Evolutionary conservation across 2,797 vertebrate genomes (phyloP), one percentile per base, ranked within the genome.

Genomic region (Neostethus bicornis): DNA sequence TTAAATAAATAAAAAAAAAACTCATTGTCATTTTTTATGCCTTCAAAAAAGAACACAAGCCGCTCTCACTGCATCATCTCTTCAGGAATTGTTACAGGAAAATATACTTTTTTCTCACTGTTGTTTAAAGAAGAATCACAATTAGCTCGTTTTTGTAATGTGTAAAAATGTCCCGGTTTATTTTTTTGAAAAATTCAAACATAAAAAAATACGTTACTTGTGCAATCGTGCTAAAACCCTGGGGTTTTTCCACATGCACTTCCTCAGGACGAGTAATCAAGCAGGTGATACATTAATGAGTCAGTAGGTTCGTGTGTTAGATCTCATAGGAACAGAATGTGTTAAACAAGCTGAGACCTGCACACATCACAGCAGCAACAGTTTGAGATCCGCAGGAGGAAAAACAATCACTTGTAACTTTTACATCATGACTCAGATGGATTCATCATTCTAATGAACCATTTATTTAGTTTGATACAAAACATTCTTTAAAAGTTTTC

Each of bases 311-410:
- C 25, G 31, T 61, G 50, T 13, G 1, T 32, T 51, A 4, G 11
- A 13, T 32, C 75, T 70, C 70, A 2, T 11, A 83, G 82, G 86
- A 68, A 41, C 17, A 70, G 61, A 38, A 59, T 17, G 75, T 85
- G 85, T 77, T 37, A 65, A 67, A 78, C 90, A 91, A 90, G 91
- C 91, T 82, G 84, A 67, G 79, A 89, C 91, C 74, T 91, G 89
- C 32, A 7, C 32, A 48, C 59, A 5, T 43, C 55, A 70, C 56
- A 56, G 60, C 31, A 42, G 28, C 72, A 65, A 51, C 16, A 7
- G 6, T 2, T 39, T 16, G 10, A 11, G 32, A 16, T 49, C 32
- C 28, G 25, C 31, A 10, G 7, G 25, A 29, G 16, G n/a, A 49
- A 8, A 41, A 47, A 48, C 26, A 48, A 34, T 34, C 5, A 7